Base-by-base conservation (phyloP, 2,113 vertebrate genomes). In the Misgurnus mizolepis region DNA sequence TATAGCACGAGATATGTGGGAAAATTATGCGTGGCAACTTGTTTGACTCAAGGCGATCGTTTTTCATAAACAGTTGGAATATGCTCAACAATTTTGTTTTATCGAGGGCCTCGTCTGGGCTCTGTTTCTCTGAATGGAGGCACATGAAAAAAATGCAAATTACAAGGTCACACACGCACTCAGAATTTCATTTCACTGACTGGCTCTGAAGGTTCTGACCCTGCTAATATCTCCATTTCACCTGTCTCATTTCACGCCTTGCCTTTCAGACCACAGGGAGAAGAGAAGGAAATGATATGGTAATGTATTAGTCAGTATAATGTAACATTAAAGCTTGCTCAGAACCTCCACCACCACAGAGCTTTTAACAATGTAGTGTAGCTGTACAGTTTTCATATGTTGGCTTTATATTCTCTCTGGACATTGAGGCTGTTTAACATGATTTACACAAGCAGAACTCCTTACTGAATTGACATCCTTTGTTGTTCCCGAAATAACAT, bases 171-270 rank as follows among this genome's bases (percentile, higher is more conserved):
- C 78, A 40, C 45, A 41, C 10, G 66, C 56, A 66, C 70, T 14
- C 64, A 12, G 62, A 85, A 79, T 79, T 76, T 70, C 62, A 64
- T 75, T 40, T 58, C 12, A 41, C 45, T 80, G 71, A 83, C 80
- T 83, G 82, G 77, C 41, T 74, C 43, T 9, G 60, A 76, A 76
- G 73, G 73, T 76, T 76, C 56, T 71, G 64, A 81, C 65, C 81
- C 74, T 55, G 18, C 49, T 83, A 62, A 71, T 76, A 47, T 79
- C 64, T 67, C 67, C 17, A 60, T 75, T 61, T 76, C 81, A 81
- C 76, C 84, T 79, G 40, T 83, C 39, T 15, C 40, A 34, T 55
- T 39, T 68, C 66, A 70, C 14, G 34, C n/a, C 7, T 80, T 70
- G 55, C 61, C 70, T n/a, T 40, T 43, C 47, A 40, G 56, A 27